Percentiles rank a stretch among this genome's conserved stretches.
Conservation (phyloP, 2,888 invertebrate genomes). For the Neoascia interrupta region DNA sequence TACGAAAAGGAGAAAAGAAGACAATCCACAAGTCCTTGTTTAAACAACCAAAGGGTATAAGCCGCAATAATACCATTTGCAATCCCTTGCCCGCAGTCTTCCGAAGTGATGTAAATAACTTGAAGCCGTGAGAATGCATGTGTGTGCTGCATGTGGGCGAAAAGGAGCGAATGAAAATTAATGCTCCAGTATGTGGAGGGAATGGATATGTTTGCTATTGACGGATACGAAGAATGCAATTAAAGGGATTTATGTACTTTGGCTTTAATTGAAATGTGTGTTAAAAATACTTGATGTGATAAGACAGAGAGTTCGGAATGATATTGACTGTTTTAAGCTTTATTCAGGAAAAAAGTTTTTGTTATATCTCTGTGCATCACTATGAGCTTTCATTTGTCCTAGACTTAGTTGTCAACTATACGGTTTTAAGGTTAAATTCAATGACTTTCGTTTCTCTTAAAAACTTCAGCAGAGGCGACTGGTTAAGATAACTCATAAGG, state of each 20-base stretch:
- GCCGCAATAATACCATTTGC: constrained; percentile 25
- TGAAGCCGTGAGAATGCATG: neutral
- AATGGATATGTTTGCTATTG: neutral
- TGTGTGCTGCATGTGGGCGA: neutral
- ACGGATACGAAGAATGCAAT: neutral
- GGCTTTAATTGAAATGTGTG: too few relatives aligned
- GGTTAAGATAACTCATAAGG: too few relatives aligned
- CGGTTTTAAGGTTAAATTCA: too few relatives aligned
- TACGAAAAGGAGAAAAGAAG: neutral
- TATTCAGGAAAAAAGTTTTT: too few relatives aligned
- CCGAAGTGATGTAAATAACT: constrained; percentile 23
- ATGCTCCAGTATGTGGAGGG: neutral
- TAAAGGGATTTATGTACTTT: constrained; percentile 11
- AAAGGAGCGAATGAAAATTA: neutral
- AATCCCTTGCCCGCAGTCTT: constrained; percentile 11
- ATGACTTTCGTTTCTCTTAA: too few relatives aligned
- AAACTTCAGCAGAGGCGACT: too few relatives aligned
- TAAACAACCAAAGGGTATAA: constrained; percentile 24
- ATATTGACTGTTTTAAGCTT: too few relatives aligned
- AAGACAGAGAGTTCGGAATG: too few relatives aligned
- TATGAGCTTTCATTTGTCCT: too few relatives aligned
- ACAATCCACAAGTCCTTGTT: constrained; percentile 29
- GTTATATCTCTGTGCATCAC: too few relatives aligned
- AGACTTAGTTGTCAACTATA: too few relatives aligned
- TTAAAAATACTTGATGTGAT: too few relatives aligned